A percentile compares a stretch with the other conserved stretches of the same genome.
These are phyloP conservation scores for Oscheius sp. DNA, from an alignment of 2,888 invertebrate genomes.

Conservation along the genomic window DNA sequence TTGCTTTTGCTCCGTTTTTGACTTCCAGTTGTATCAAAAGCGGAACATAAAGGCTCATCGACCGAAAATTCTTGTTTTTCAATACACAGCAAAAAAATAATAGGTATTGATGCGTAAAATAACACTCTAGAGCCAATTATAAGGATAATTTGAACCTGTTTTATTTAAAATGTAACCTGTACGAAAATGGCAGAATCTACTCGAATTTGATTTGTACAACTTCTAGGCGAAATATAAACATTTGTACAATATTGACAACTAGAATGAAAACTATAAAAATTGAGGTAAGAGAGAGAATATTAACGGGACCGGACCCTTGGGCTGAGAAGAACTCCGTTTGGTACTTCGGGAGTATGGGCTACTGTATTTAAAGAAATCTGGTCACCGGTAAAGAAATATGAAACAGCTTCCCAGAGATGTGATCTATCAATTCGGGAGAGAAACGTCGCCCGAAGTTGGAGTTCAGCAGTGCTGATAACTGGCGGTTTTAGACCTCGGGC, in stretches of 20 bases:
- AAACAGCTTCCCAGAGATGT: constrained; percentile 61
- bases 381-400: constrained; percentile 57
- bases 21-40: constrained; percentile 52
- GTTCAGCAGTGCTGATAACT: constrained; percentile 60
- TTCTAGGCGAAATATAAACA: too few species aligned
- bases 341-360: not conserved
- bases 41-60: constrained; percentile 52
- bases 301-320: constrained; percentile 17
- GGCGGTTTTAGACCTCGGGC: constrained; percentile 53
- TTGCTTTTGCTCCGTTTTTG: constrained; percentile 13
- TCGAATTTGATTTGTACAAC: not conserved
- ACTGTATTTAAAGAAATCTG: constrained; percentile 26
- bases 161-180: not conserved
- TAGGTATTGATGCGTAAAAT: not conserved
- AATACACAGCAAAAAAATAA: not conserved
- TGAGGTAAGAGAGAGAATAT: not conserved
- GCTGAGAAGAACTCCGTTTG: constrained; percentile 16
- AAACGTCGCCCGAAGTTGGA: constrained; percentile 71
- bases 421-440: constrained; percentile 62
- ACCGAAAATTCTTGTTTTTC: not conserved
- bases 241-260: too few species aligned
- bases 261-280: not conserved
- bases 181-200: not conserved
- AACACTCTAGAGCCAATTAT: not conserved
- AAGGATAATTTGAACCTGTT: not conserved